Percentiles rank a stretch among this genome's conserved stretches.
Evolutionary conservation across 2,113 vertebrate species (phyloP).

Genomic region (Gallinago paraguaiae): DNA sequence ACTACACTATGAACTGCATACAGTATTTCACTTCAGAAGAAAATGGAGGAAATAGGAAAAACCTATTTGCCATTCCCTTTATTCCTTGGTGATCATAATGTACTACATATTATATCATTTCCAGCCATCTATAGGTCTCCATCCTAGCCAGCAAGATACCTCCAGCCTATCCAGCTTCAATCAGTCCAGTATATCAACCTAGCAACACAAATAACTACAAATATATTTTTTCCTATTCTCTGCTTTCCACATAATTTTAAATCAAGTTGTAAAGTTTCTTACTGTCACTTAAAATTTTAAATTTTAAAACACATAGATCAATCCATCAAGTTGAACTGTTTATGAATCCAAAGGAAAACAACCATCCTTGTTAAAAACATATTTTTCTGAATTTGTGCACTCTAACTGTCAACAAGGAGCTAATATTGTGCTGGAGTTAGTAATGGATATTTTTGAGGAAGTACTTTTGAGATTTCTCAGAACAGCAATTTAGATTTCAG

Average conservation of each 20-base stretch:
- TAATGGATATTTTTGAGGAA: background rate
- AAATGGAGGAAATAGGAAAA: background rate
- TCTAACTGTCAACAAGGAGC: background rate
- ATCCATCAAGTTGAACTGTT: background rate
- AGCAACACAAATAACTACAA: background rate
- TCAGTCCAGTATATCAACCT: background rate
- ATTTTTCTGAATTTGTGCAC: background rate
- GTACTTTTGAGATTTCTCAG: background rate
- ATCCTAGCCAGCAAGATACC: background rate
- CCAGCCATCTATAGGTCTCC: background rate
- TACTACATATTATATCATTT: background rate
- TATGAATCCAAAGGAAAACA: background rate
- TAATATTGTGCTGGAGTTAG: background rate
- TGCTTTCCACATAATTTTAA: background rate
- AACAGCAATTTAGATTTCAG: background rate
- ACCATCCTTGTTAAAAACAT: background rate
- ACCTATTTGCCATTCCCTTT: background rate
- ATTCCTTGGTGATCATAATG: background rate
- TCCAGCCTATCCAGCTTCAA: background rate
- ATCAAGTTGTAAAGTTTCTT: background rate
- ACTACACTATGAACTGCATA: background rate
- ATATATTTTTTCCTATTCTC: accelerated
- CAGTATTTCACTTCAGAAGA: background rate
- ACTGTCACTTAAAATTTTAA: background rate
- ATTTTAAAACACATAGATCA: background rate